Percentiles rank a stretch among this genome's conserved stretches.
Conservation (phyloP, 2,113 vertebrate genomes). For the Chionomys nivalis region DNA sequence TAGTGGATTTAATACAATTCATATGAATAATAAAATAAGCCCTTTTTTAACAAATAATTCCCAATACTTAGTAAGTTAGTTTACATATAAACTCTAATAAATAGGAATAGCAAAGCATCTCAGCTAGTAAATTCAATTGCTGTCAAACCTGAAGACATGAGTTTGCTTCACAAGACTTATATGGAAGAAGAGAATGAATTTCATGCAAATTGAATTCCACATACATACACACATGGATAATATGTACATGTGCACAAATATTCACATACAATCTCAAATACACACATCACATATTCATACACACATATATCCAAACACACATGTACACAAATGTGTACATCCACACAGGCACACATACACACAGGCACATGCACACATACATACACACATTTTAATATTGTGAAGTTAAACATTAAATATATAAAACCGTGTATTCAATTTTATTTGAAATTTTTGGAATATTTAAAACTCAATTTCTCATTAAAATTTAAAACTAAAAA, state of each 20-base stretch:
- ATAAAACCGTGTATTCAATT: not conserved
- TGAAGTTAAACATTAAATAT: not conserved
- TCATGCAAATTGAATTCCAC: not conserved
- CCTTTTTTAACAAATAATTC: not conserved
- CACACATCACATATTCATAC: not conserved
- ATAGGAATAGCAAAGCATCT: not conserved
- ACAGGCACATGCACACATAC: not conserved
- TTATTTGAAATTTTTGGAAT: not conserved
- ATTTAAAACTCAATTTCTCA: not conserved
- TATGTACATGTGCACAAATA: not conserved
- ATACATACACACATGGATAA: no score
- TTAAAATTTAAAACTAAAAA: not conserved
- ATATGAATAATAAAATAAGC: not conserved
- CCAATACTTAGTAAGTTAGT: not conserved
- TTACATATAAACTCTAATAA: not conserved
- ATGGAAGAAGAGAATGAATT: not conserved
- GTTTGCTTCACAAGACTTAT: not conserved
- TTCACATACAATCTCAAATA: not conserved
- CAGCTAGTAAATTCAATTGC: not conserved
- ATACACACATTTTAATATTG: not conserved
- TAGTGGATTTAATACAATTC: not conserved
- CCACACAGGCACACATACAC: not conserved
- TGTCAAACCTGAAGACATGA: not conserved
- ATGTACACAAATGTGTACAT: not conserved
- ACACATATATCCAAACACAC: not conserved